These are phyloP conservation scores for Tupiocoris notatus DNA, from an alignment of 2,888 invertebrate species.

Conservation along the genomic window DNA sequence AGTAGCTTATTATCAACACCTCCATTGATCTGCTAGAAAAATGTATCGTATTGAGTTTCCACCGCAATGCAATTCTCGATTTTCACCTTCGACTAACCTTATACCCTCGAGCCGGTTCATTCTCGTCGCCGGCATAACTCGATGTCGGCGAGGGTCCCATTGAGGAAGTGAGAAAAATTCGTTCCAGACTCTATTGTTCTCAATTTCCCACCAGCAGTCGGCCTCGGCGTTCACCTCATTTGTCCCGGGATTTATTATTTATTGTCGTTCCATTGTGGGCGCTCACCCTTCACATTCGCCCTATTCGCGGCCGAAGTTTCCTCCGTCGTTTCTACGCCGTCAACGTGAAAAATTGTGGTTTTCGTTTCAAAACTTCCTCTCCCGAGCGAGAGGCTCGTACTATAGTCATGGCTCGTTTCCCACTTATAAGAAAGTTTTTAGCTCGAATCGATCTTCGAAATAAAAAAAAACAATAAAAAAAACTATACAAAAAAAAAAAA, in stretches of 20 bases:
- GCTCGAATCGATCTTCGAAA: too few species aligned
- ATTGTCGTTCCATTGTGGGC: constrained; percentile 33
- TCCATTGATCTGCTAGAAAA: too few species aligned
- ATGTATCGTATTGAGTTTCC: too few species aligned
- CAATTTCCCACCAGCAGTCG: constrained; percentile 13
- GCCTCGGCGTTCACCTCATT: constrained; percentile 30
- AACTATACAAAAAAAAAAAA: too few species aligned
- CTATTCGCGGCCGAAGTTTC: neutral
- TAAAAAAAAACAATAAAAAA: too few species aligned
- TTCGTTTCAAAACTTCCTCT: neutral
- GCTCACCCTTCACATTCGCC: constrained; percentile 2
- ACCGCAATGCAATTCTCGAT: too few species aligned
- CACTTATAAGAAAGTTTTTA: too few species aligned
- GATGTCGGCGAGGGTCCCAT: constrained; percentile 7
- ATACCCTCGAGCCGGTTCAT: constrained; percentile 17
- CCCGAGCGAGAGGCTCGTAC: too few species aligned
- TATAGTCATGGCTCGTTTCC: too few species aligned
- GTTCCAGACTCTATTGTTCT: constrained; percentile 30
- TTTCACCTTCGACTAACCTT: too few species aligned
- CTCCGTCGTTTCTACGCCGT: neutral
- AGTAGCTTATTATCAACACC: too few species aligned
- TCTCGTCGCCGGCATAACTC: constrained; percentile 5
- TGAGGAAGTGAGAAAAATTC: constrained; percentile 12
- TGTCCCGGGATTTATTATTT: constrained; percentile 38
- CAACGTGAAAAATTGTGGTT: constrained; percentile 28